A percentile compares a stretch with the other conserved stretches of the same genome.
Conservation (phyloP, 1,140 invertebrate genomes). For the Eriocheir sinensis region DNA sequence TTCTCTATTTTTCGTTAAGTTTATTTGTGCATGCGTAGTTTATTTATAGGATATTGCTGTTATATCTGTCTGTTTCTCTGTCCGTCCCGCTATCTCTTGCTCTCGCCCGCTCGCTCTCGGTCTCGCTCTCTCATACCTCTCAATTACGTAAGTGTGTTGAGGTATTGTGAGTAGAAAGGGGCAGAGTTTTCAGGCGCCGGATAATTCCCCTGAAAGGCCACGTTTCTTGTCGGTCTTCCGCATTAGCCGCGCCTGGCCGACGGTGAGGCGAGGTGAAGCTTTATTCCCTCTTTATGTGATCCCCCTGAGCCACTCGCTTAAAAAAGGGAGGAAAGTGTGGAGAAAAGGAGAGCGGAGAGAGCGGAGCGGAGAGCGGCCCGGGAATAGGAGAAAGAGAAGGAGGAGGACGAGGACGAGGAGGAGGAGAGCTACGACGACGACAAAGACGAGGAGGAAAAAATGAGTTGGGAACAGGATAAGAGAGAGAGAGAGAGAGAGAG, state of each 20-base stretch:
- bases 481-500: neutral
- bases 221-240: neutral
- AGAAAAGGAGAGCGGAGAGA: neutral
- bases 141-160: neutral
- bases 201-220: conserved; percentile 24
- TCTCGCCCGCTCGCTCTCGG: no score
- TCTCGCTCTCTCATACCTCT: neutral
- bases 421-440: neutral
- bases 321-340: neutral
- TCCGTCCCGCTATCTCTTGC: no score
- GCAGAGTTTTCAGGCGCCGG: neutral
- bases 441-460: neutral
- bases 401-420: neutral
- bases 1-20: no score
- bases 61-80: no score
- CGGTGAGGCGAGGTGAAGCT: conserved; percentile 19
- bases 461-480: neutral
- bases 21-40: no score
- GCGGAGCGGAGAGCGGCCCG: neutral
- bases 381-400: neutral
- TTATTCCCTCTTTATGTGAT: conserved; percentile 26
- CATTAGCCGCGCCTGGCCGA: neutral
- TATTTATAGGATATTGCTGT: no score
- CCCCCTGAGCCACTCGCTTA: conserved; percentile 8
- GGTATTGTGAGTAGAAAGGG: neutral